phyloP scores from a whole-genome alignment of 2,797 vertebrate genomes.

The Chiroxiphia lanceolata region DNA sequence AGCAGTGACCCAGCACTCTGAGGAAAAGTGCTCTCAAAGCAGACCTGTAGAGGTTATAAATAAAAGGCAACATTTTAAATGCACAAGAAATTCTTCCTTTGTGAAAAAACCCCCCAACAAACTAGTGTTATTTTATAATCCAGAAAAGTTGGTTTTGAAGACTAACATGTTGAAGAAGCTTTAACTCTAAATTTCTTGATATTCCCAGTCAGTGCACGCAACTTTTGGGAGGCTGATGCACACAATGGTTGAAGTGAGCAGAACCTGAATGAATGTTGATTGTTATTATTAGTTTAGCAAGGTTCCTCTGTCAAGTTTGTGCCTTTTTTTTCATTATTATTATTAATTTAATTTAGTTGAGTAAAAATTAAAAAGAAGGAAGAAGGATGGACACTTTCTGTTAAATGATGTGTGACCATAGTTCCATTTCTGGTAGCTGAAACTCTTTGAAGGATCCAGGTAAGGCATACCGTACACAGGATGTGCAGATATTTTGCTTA shows the following conservation, averaged over 20 bases:
- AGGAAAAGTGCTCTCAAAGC: constrained; percentile 29
- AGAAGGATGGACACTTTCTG: not conserved
- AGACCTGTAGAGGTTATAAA: constrained; percentile 35
- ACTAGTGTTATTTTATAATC: not conserved
- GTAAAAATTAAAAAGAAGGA: not conserved
- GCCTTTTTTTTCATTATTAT: rapidly evolving
- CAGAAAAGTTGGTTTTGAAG: not conserved
- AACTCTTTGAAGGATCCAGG: not conserved
- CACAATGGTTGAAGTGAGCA: not conserved
- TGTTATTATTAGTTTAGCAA: not conserved
- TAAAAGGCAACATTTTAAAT: constrained; percentile 36
- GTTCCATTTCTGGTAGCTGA: not conserved
- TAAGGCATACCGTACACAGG: not conserved
- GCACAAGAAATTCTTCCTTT: not conserved
- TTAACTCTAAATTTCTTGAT: not conserved
- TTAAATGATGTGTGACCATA: not conserved
- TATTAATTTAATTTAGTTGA: not conserved
- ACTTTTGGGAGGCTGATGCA: rapidly evolving
- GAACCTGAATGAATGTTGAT: not conserved
- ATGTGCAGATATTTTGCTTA: not conserved
- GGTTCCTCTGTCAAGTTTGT: not conserved
- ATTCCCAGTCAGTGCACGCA: not conserved
- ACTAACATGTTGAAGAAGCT: not conserved
- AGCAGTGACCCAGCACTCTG: constrained; percentile 57
- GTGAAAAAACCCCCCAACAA: rapidly evolving